Conservation (phyloP, 2,797 vertebrate species). For the Enteromius viviparus region DNA sequence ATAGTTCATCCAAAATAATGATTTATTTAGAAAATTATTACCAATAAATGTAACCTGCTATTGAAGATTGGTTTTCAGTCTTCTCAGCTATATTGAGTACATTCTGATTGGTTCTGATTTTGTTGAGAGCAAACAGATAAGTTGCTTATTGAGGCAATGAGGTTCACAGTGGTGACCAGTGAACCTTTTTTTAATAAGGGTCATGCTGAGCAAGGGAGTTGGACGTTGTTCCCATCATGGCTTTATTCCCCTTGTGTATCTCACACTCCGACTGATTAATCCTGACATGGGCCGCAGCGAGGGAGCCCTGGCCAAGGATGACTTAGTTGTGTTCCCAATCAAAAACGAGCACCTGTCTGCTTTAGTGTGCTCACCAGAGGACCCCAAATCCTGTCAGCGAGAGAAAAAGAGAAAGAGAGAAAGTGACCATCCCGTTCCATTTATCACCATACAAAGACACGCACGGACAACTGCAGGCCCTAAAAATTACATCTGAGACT, state of each 20-base stretch:
- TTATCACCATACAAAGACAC: conserved; percentile 61
- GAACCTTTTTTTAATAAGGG: conserved; percentile 15
- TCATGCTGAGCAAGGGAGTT: conserved; percentile 15
- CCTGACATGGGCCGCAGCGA: conserved; percentile 11
- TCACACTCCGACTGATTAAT: conserved; percentile 28
- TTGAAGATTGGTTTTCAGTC: not conserved
- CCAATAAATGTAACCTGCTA: not conserved
- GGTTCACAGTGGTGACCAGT: not conserved
- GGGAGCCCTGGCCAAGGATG: conserved; percentile 22
- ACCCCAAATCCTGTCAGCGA: conserved; percentile 36
- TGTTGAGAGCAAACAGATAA: not conserved
- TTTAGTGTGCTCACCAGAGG: conserved; percentile 43
- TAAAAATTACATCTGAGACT: conserved; percentile 65
- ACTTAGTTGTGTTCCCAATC: conserved; percentile 46
- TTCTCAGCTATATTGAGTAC: not conserved
- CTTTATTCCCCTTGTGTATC: conserved; percentile 31
- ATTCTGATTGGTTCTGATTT: not conserved
- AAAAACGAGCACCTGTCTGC: conserved; percentile 35
- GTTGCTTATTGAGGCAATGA: not conserved
- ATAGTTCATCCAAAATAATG: not conserved
- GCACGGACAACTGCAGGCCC: conserved; percentile 57
- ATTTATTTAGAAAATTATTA: not conserved
- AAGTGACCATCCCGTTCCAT: conserved; percentile 51
- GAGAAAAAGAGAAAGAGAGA: conserved; percentile 14
- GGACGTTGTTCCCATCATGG: not conserved